Conservation (phyloP, 2,888 invertebrate genomes). For the Drosophila buzzatii region DNA sequence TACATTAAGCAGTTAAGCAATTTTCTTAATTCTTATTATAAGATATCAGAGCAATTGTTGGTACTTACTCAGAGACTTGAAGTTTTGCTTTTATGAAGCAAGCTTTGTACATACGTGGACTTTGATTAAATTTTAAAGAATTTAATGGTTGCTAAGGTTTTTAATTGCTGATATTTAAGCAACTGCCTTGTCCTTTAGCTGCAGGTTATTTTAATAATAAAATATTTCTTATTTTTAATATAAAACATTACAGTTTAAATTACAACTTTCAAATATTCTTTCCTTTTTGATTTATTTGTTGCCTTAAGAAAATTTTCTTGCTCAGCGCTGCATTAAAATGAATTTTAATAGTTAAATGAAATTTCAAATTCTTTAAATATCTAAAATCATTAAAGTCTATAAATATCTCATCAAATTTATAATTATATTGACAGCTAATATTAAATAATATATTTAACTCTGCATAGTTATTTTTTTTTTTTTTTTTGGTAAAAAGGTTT, state of each 20-base stretch:
- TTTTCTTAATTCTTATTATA: conserved; percentile 4
- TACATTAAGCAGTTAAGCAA: neutral
- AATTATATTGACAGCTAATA: neutral
- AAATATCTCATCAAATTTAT: neutral
- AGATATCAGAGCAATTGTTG: neutral
- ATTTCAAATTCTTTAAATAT: neutral
- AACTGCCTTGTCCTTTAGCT: neutral
- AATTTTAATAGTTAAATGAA: neutral
- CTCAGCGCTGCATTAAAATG: neutral
- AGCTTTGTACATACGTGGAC: neutral
- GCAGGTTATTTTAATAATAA: neutral
- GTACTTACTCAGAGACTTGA: neutral
- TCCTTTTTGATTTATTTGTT: neutral
- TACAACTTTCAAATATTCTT: too few relatives aligned
- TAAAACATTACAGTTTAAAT: too few relatives aligned
- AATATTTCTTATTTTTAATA: neutral
- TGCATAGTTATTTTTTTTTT: too few relatives aligned
- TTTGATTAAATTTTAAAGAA: neutral
- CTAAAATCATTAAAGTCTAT: neutral
- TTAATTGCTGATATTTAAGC: neutral
- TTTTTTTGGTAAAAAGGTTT: too few relatives aligned
- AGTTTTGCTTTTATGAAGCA: neutral
- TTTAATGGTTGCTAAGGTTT: neutral
- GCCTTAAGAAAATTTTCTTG: too few relatives aligned
- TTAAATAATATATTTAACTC: neutral